Evolutionary conservation across 2,888 invertebrate species (phyloP).

Genomic region (Theretra japonica): DNA sequence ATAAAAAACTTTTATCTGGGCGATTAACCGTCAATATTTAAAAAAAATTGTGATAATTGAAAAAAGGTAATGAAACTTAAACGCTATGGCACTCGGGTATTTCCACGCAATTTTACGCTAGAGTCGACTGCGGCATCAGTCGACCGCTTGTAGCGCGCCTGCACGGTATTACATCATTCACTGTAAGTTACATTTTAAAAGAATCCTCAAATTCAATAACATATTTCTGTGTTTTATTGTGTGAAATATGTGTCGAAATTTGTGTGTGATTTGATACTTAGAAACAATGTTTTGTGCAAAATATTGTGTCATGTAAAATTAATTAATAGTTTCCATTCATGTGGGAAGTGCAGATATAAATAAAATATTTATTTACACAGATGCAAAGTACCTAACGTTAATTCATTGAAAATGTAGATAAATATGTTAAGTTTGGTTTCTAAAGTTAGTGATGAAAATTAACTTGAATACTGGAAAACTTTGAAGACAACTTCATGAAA

Average conservation of each 20-base stretch:
- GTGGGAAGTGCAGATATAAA: neutral
- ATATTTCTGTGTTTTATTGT: neutral
- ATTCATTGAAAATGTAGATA: no score
- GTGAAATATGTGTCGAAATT: neutral
- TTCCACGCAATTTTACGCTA: neutral
- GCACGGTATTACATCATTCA: slow-evolving; percentile 29
- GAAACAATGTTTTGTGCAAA: no score
- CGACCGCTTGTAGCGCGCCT: neutral
- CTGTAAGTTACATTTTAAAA: slow-evolving; percentile 12
- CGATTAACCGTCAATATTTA: no score
- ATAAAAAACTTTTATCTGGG: no score
- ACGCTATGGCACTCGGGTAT: neutral
- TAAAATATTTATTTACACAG: no score
- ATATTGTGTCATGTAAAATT: neutral
- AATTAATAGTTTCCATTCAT: neutral
- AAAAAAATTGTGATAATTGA: neutral
- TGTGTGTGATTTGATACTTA: no score
- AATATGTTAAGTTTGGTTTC: no score
- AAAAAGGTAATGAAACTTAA: neutral
- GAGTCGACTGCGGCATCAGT: neutral
- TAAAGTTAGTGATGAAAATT: no score
- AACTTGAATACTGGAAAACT: no score
- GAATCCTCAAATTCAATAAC: neutral
- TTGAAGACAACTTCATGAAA: no score
- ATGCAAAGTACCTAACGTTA: no score